Conservation (phyloP, 2,888 invertebrate species). For the Nephrotoma guestfalica region DNA sequence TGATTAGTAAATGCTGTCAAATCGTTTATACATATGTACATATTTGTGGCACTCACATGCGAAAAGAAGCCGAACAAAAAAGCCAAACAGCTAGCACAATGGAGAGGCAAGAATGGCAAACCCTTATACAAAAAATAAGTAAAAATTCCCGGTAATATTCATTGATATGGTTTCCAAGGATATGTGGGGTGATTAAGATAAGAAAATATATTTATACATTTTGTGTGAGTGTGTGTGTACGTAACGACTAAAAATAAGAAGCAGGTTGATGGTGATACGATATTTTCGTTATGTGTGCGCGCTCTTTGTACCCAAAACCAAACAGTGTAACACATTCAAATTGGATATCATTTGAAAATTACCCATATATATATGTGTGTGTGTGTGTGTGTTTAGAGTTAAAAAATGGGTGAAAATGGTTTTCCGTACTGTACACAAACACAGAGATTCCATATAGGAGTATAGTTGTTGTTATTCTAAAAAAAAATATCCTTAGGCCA, state of each 20-base stretch:
- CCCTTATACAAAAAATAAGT: background rate
- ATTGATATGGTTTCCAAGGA: background rate
- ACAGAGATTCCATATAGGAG: background rate
- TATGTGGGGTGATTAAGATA: background rate
- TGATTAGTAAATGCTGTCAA: background rate
- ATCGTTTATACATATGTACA: background rate
- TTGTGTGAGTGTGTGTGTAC: background rate
- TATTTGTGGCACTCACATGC: background rate
- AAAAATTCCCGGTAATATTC: background rate
- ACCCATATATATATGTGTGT: no score
- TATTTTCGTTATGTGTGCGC: background rate
- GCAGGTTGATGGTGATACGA: background rate
- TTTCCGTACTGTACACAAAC: background rate
- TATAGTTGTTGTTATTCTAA: background rate
- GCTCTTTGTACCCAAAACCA: background rate
- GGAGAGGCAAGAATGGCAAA: background rate
- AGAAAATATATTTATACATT: background rate
- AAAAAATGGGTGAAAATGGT: background rate
- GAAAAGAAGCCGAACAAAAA: background rate
- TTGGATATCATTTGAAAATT: background rate
- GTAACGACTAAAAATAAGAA: background rate
- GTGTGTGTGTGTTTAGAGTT: background rate
- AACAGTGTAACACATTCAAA: background rate
- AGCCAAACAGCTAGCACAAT: background rate
- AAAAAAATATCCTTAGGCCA: background rate